Conservation (phyloP, 2,888 invertebrate species). For the Agonopterix arenella region DNA sequence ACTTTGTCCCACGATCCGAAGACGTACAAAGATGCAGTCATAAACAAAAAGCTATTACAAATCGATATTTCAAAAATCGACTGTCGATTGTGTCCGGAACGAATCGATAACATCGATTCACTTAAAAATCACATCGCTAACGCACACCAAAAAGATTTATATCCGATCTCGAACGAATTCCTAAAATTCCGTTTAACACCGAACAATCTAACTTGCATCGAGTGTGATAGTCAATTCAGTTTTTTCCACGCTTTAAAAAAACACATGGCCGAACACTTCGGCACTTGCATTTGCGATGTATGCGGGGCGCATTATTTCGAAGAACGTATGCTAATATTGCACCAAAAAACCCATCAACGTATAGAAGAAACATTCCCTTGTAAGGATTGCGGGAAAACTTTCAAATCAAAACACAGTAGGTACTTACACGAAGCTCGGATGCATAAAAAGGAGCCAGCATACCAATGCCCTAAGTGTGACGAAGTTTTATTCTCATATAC, state of each 20-base stretch:
- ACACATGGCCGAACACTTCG: slow-evolving; percentile 65
- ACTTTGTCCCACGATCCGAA: slow-evolving; percentile 44
- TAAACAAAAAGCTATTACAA: slow-evolving; percentile 40
- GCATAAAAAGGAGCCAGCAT: slow-evolving; percentile 57
- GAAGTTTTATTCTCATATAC: slow-evolving; percentile 54
- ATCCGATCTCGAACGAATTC: slow-evolving; percentile 35
- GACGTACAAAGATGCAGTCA: slow-evolving; percentile 34
- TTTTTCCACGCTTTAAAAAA: slow-evolving; percentile 63
- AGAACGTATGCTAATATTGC: slow-evolving; percentile 54
- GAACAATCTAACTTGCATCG: slow-evolving; percentile 35
- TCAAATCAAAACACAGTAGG: slow-evolving; percentile 57
- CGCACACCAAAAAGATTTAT: slow-evolving; percentile 29
- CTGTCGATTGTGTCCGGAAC: slow-evolving; percentile 46
- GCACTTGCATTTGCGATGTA: slow-evolving; percentile 55
- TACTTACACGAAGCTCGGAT: slow-evolving; percentile 49
- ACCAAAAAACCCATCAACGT: slow-evolving; percentile 49
- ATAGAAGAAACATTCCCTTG: slow-evolving; percentile 66
- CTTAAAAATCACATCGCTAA: slow-evolving; percentile 41
- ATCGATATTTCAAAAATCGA: slow-evolving; percentile 50
- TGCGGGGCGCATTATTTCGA: slow-evolving; percentile 69
- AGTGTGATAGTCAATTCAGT: slow-evolving; percentile 34
- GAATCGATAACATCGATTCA: slow-evolving; percentile 33
- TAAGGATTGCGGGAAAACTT: slow-evolving; percentile 59
- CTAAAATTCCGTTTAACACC: slow-evolving; percentile 38
- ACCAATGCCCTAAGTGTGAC: slow-evolving; percentile 60